Conservation (phyloP, 2,888 invertebrate genomes). For the Siphlonurus alternatus region DNA sequence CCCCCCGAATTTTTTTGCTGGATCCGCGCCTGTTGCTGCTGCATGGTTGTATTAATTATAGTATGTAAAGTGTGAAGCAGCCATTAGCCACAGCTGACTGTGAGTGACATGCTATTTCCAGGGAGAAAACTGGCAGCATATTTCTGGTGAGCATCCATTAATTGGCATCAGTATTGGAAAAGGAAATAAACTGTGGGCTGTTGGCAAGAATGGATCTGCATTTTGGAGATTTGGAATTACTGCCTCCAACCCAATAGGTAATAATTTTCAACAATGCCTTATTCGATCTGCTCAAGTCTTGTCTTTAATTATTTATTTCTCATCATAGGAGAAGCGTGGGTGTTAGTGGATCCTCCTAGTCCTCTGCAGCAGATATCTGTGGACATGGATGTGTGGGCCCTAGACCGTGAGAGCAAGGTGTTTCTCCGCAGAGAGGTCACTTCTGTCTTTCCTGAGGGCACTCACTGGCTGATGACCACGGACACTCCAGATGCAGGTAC, state of each 20-base stretch:
- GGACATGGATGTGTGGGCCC: constrained; percentile 60
- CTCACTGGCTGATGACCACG: constrained; percentile 52
- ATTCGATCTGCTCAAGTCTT: too few species aligned
- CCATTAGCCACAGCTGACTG: too few species aligned
- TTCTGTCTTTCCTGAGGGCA: constrained; percentile 59
- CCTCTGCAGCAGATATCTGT: constrained; percentile 58
- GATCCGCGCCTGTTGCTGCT: too few species aligned
- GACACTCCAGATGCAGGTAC: background rate
- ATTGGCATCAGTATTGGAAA: constrained; percentile 56
- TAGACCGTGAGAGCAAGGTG: constrained; percentile 53
- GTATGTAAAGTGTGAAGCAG: too few species aligned
- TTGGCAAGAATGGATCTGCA: constrained; percentile 70
- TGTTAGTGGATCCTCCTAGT: constrained; percentile 52
- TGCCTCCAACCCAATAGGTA: constrained; percentile 42
- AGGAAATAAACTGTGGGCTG: constrained; percentile 59
- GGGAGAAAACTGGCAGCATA: constrained; percentile 65
- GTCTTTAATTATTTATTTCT: background rate
- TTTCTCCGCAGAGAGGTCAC: constrained; percentile 65
- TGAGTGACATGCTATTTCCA: too few species aligned
- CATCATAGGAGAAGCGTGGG: constrained; percentile 62
- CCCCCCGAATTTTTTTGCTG: too few species aligned
- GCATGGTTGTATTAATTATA: constrained; percentile 2
- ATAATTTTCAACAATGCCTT: too few species aligned
- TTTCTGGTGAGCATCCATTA: constrained; percentile 64
- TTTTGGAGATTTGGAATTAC: constrained; percentile 64